Conservation (phyloP, 2,113 vertebrate genomes). For the Nibea coibor region DNA sequence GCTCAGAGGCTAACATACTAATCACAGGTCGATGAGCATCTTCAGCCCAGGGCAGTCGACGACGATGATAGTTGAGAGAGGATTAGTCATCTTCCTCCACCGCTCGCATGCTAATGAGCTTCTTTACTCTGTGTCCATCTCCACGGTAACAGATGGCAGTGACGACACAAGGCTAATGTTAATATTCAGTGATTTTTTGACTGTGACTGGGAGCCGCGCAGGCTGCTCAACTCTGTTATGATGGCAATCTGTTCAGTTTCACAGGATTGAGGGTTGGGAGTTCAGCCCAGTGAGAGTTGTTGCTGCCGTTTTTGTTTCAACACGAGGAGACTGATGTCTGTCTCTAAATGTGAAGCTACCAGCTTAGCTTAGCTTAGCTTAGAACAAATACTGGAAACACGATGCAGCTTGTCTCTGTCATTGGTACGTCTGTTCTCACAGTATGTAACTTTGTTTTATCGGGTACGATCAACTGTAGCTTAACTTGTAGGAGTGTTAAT, state of each 20-base stretch:
- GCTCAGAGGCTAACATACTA: neutral
- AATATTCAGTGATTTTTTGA: slow-evolving; percentile 41
- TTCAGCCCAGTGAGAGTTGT: neutral
- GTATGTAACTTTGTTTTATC: no score
- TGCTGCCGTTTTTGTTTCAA: no score
- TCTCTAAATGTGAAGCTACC: no score
- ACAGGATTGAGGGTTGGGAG: slow-evolving; percentile 1
- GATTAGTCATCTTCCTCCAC: slow-evolving; percentile 36
- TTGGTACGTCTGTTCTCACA: no score
- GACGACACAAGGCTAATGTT: slow-evolving; percentile 37
- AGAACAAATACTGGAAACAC: no score
- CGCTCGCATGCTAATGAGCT: slow-evolving; percentile 23
- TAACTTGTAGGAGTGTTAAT: no score
- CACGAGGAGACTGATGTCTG: no score
- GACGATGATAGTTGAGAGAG: neutral
- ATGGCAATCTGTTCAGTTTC: slow-evolving; percentile 43
- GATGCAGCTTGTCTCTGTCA: no score
- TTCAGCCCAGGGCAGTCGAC: neutral
- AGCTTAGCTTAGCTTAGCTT: no score
- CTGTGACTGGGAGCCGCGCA: neutral
- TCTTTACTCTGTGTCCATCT: slow-evolving; percentile 26
- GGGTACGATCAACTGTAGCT: no score
- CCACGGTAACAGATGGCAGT: slow-evolving; percentile 62
- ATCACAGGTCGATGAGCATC: slow-evolving; percentile 22
- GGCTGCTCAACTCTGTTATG: slow-evolving; percentile 18